phyloP scores from a whole-genome alignment of 2,888 invertebrate genomes.

The Patella pellucida region DNA sequence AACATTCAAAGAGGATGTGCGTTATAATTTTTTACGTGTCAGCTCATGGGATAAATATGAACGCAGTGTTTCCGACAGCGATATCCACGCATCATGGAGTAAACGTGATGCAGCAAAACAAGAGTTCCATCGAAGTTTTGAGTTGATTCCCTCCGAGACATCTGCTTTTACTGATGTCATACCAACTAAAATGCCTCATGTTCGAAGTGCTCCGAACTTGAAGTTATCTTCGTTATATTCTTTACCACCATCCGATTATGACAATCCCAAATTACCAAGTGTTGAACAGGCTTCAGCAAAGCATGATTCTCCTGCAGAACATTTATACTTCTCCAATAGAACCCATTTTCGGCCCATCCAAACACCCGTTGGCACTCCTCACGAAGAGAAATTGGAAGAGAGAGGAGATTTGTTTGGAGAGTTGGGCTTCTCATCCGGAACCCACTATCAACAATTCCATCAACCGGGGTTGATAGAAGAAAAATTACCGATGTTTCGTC shows the following conservation, averaged over 20 bases:
- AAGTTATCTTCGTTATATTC: constrained; percentile 17
- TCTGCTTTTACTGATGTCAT: constrained; percentile 60
- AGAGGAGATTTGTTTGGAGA: constrained; percentile 56
- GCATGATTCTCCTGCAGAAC: constrained; percentile 74
- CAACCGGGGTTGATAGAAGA: constrained; percentile 36
- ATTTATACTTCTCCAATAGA: constrained; percentile 82
- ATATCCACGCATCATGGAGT: constrained; percentile 37
- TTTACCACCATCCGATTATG: background rate
- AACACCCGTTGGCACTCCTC: constrained; percentile 37
- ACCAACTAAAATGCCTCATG: constrained; percentile 52
- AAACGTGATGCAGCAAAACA: constrained; percentile 30
- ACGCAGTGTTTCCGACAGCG: constrained; percentile 43
- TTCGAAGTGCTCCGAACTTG: constrained; percentile 57
- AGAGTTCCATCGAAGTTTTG: constrained; percentile 49
- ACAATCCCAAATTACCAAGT: background rate
- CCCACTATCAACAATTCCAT: constrained; percentile 49
- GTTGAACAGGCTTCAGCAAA: constrained; percentile 50
- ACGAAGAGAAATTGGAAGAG: constrained; percentile 22
- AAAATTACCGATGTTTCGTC: constrained; percentile 72
- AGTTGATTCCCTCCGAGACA: constrained; percentile 51
- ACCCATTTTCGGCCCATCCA: constrained; percentile 89
- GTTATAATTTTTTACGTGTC: background rate
- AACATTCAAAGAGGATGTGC: background rate
- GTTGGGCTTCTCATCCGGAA: constrained; percentile 38
- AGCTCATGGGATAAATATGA: constrained; percentile 26